Conservation (phyloP, 2,113 vertebrate species). For the Melanotaenia duboulayi region DNA sequence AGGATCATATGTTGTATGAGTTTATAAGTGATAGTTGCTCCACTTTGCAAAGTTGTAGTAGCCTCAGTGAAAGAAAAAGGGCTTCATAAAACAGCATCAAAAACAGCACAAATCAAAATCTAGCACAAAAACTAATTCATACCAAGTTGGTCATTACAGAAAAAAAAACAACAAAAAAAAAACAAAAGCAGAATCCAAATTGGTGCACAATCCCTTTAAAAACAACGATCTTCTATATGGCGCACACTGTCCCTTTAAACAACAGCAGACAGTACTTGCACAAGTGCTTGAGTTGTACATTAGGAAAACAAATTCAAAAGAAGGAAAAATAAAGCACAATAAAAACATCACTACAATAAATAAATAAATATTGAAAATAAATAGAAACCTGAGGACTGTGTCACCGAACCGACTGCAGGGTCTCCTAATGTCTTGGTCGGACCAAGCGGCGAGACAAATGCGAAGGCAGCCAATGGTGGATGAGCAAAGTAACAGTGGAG, state of each 20-base stretch:
- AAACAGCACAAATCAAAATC: constrained; percentile 1
- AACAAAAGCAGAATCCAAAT: constrained; percentile 61
- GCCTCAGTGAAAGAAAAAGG: constrained; percentile 1
- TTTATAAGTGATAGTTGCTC: constrained; percentile 1
- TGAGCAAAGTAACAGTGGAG: constrained; percentile 45
- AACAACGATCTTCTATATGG: constrained; percentile 39
- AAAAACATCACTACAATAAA: constrained; percentile 69
- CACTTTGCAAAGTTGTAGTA: neutral
- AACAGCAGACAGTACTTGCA: constrained; percentile 47
- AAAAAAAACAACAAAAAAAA: neutral
- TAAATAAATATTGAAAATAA: constrained; percentile 82
- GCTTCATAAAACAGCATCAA: constrained; percentile 1
- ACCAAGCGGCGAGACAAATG: constrained; percentile 56
- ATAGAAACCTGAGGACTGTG: constrained; percentile 81
- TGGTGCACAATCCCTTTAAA: constrained; percentile 60
- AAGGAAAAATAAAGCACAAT: constrained; percentile 39
- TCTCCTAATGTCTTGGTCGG: constrained; percentile 51
- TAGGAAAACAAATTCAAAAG: constrained; percentile 7
- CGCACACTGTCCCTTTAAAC: constrained; percentile 41
- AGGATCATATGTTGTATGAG: constrained; percentile 7
- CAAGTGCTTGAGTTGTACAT: constrained; percentile 59
- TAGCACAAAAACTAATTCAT: constrained; percentile 24
- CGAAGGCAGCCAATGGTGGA: constrained; percentile 63
- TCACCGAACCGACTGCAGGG: constrained; percentile 56
- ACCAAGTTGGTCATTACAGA: constrained; percentile 55